A percentile compares a stretch with the other conserved stretches of the same genome.
These are phyloP conservation scores for Venustaconcha ellipsiformis DNA, from an alignment of 1,140 invertebrate species.

Conservation along the genomic window DNA sequence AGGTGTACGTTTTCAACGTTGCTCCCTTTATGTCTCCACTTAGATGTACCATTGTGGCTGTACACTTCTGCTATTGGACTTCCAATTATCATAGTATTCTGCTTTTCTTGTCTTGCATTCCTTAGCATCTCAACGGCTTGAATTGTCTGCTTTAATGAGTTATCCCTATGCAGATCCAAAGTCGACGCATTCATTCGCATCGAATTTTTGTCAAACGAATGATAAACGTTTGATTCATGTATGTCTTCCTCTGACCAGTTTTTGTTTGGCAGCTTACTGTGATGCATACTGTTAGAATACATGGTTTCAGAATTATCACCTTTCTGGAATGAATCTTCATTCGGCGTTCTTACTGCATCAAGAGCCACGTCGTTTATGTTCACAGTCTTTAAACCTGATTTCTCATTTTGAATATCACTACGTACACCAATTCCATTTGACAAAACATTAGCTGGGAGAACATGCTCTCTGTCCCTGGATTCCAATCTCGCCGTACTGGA, in stretches of 20 bases:
- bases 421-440: not conserved
- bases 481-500: not conserved
- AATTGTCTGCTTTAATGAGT: no score
- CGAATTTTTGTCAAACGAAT: not conserved
- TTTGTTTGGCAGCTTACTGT: constrained; percentile 4
- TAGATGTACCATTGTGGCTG: no score
- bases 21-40: not conserved
- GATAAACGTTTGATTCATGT: not conserved
- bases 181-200: not conserved
- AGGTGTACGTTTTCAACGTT: not conserved
- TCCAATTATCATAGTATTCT: no score
- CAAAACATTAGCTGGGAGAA: not conserved
- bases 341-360: not conserved
- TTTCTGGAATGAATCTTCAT: constrained; percentile 3
- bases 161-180: not conserved
- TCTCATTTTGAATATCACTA: not conserved
- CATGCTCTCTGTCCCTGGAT: constrained; percentile 1
- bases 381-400: constrained; percentile 18
- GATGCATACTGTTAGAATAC: constrained; percentile 18
- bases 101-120: no score
- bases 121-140: no score
- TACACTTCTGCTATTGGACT: no score
- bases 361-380: constrained; percentile 23
- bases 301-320: constrained; percentile 10
- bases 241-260: not conserved